Conservation (phyloP, 2,113 vertebrate genomes). For the Hirundichthys speculiger region DNA sequence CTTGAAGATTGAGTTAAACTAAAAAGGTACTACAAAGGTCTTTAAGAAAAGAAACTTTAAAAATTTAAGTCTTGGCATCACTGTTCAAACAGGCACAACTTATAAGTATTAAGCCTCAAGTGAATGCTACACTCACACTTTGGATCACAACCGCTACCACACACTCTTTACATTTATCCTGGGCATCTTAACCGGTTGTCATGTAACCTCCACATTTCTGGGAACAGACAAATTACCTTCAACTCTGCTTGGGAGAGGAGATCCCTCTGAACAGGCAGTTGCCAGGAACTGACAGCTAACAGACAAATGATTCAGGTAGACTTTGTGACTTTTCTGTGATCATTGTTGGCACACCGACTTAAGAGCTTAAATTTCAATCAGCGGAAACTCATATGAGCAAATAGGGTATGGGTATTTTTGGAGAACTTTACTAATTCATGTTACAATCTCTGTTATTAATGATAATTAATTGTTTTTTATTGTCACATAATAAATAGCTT, state of each 20-base stretch:
- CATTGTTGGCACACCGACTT: background rate
- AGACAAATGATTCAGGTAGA: background rate
- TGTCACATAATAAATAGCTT: too few relatives aligned
- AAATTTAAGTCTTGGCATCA: background rate
- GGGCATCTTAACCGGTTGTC: background rate
- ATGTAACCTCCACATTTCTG: background rate
- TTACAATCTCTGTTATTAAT: too few relatives aligned
- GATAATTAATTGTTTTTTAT: too few relatives aligned
- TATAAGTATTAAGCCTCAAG: background rate
- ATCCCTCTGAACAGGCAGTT: background rate
- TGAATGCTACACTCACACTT: background rate
- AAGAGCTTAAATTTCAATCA: background rate
- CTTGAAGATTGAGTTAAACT: too few relatives aligned
- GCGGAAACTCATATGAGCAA: background rate
- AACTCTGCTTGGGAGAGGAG: conserved; percentile 1
- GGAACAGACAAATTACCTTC: background rate
- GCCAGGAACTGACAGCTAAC: background rate
- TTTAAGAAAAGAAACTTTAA: too few relatives aligned
- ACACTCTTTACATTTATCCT: background rate
- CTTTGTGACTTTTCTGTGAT: background rate
- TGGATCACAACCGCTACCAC: background rate
- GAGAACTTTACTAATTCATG: too few relatives aligned
- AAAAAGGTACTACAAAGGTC: too few relatives aligned
- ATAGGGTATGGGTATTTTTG: too few relatives aligned
- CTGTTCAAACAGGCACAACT: too few relatives aligned